A percentile compares a stretch with the other conserved stretches of the same genome.
Evolutionary conservation across 2,888 invertebrate genomes (phyloP).

Genomic region (Timandra comae): DNA sequence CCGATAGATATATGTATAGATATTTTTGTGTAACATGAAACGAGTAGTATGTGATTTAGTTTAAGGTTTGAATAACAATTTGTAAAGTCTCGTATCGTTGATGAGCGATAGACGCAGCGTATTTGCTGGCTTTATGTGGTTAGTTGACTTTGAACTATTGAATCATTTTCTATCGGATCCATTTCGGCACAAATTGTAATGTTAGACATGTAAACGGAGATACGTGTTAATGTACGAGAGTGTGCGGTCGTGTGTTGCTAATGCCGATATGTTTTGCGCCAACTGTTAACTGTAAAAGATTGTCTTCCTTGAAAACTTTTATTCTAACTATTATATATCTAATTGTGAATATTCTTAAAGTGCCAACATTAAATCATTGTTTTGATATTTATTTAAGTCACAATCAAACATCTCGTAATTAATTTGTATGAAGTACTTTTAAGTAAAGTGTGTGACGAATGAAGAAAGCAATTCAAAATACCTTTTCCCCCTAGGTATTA

Average conservation of each 20-base stretch:
- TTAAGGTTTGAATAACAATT: conserved; percentile 14
- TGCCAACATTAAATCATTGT: not conserved
- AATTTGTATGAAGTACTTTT: too few relatives aligned
- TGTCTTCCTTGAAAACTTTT: conserved; percentile 61
- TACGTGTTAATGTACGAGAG: conserved; percentile 10
- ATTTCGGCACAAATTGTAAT: conserved; percentile 15
- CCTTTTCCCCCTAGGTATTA: too few relatives aligned
- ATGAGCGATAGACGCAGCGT: conserved; percentile 22
- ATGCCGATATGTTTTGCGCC: conserved; percentile 37
- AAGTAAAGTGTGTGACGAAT: too few relatives aligned
- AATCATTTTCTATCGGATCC: conserved; percentile 17
- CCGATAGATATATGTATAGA: conserved; percentile 34
- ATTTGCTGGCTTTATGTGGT: conserved; percentile 34
- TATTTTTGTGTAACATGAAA: conserved; percentile 58
- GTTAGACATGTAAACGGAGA: conserved; percentile 5
- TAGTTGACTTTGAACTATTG: conserved; percentile 21
- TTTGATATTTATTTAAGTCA: conserved; percentile 1
- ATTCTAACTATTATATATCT: conserved; percentile 26
- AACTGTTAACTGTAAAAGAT: conserved; percentile 48
- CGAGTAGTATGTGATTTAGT: conserved; percentile 36
- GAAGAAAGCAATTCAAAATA: too few relatives aligned
- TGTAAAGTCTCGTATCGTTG: conserved; percentile 7
- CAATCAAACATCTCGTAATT: too few relatives aligned
- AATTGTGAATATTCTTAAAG: not conserved
- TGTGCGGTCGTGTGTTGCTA: conserved; percentile 21